Conservation (phyloP, 2,113 vertebrate genomes). For the Recurvirostra avosetta region DNA sequence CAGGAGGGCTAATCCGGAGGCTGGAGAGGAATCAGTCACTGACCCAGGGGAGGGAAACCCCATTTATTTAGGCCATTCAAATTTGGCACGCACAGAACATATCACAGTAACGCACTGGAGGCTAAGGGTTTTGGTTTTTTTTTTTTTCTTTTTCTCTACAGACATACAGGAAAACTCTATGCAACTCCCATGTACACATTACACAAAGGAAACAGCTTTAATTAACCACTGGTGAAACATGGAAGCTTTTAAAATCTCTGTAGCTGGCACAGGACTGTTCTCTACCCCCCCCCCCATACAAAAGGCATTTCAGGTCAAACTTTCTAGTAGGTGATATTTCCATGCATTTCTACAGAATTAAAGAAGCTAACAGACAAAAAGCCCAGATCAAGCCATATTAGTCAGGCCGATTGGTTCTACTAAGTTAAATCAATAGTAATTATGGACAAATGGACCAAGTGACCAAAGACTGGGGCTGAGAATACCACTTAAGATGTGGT, state of each 20-base stretch:
- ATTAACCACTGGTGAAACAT: constrained; percentile 63
- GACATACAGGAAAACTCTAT: constrained; percentile 61
- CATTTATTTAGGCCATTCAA: constrained; percentile 31
- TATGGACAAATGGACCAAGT: constrained; percentile 60
- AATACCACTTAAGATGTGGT: not conserved
- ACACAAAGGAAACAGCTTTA: constrained; percentile 66
- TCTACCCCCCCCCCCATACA: constrained; percentile 35
- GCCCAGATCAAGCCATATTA: constrained; percentile 19
- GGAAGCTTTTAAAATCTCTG: constrained; percentile 58
- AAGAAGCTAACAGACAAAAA: constrained; percentile 60
- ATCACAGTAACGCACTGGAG: constrained; percentile 51
- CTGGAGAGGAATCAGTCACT: constrained; percentile 46
- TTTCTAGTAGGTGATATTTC: constrained; percentile 56
- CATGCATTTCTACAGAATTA: constrained; percentile 64
- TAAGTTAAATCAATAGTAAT: constrained; percentile 51
- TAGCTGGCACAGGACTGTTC: constrained; percentile 61
- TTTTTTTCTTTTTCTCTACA: constrained; percentile 46
- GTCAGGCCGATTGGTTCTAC: constrained; percentile 45
- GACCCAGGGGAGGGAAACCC: constrained; percentile 46
- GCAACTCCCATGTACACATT: constrained; percentile 74
- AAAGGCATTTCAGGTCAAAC: constrained; percentile 63
- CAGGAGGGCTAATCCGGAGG: not conserved
- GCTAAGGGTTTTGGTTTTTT: not conserved
- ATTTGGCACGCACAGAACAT: constrained; percentile 58
- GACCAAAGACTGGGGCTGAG: constrained; percentile 46